These are phyloP conservation scores for Ctenosaura bakeri DNA, from an alignment of 2,797 vertebrate species.

Conservation along the genomic window DNA sequence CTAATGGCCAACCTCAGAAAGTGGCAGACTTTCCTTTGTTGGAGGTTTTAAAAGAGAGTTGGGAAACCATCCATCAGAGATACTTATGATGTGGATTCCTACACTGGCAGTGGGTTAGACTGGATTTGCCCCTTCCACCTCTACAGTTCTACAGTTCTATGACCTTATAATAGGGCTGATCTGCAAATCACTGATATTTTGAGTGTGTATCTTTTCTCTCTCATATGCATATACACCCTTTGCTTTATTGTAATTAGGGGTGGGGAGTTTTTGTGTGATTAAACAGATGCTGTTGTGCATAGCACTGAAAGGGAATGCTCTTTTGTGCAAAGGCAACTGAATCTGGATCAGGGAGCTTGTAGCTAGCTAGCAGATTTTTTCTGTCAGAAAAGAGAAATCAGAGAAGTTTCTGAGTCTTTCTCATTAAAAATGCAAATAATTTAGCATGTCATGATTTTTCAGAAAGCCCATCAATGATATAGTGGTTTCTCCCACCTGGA, in stretches of 20 bases:
- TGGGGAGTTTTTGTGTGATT: not conserved
- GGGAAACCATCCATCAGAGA: too few relatives aligned
- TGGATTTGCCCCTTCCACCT: too few relatives aligned
- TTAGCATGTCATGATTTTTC: not conserved
- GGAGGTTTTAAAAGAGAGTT: too few relatives aligned
- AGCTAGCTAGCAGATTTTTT: too few relatives aligned
- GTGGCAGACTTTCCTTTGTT: too few relatives aligned
- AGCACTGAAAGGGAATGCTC: not conserved
- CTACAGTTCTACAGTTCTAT: too few relatives aligned
- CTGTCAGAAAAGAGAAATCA: not conserved
- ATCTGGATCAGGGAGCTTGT: not conserved
- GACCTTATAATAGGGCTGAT: not conserved
- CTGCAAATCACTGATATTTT: not conserved
- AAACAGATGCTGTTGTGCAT: not conserved
- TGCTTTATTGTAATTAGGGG: not conserved
- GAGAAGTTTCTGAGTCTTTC: not conserved
- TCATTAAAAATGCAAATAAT: constrained; percentile 12
- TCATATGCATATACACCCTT: not conserved
- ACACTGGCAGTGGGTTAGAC: too few relatives aligned
- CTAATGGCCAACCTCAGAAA: too few relatives aligned
- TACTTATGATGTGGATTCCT: too few relatives aligned
- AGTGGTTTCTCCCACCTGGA: not conserved
- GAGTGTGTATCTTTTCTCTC: not conserved
- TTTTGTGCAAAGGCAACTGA: not conserved
- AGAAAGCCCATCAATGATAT: not conserved